These are phyloP conservation scores for Drosophila emarginata DNA, from an alignment of 2,888 invertebrate genomes.

Conservation along the genomic window DNA sequence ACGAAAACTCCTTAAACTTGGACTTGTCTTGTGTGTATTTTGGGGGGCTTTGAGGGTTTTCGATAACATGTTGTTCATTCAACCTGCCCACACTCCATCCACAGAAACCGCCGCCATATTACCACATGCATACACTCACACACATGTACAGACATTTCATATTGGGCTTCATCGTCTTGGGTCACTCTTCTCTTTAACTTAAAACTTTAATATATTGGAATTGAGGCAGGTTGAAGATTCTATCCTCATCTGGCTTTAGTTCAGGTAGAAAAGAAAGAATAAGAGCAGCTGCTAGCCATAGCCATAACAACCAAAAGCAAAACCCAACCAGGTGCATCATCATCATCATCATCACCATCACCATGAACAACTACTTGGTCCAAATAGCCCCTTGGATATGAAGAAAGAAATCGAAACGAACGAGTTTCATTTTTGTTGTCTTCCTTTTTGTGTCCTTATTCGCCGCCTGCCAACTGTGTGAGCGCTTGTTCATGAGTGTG, in stretches of 20 bases:
- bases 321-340: slow-evolving; percentile 62
- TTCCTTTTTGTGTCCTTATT: slow-evolving; percentile 73
- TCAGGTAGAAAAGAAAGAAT: slow-evolving; percentile 8
- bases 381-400: not conserved
- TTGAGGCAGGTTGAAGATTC: slow-evolving; percentile 9
- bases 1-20: slow-evolving; percentile 9
- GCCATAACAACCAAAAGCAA: not conserved
- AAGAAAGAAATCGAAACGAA: slow-evolving; percentile 37
- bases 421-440: slow-evolving; percentile 60
- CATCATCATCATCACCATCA: slow-evolving; percentile 48
- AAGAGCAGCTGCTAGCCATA: slow-evolving; percentile 31
- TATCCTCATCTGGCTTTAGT: slow-evolving; percentile 1
- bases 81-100: slow-evolving; percentile 50
- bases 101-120: slow-evolving; percentile 54
- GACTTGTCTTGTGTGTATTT: slow-evolving; percentile 28
- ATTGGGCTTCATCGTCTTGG: slow-evolving; percentile 12
- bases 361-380: not conserved
- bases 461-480: slow-evolving; percentile 34
- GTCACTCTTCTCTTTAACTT: not conserved
- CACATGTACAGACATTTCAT: not conserved
- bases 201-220: slow-evolving; percentile 6
- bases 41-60: slow-evolving; percentile 31
- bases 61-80: slow-evolving; percentile 74
- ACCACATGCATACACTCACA: slow-evolving; percentile 26
- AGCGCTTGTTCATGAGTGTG: slow-evolving; percentile 1